Base-by-base conservation (phyloP, 92 coral and sea anemone genomes). In the Zoanthus sansibaricus region DNA sequence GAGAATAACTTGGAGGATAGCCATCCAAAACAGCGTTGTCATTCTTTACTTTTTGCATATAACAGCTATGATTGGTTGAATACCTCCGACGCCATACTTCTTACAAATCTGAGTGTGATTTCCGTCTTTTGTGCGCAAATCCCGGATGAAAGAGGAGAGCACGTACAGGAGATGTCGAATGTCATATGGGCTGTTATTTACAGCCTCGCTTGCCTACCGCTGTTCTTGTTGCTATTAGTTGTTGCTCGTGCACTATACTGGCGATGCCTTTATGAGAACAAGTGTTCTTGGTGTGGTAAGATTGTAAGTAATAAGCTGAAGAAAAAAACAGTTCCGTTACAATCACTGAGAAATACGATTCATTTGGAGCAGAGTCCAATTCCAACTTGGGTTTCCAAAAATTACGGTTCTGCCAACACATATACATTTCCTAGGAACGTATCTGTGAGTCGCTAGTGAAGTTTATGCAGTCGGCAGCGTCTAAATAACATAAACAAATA, bases 51-150 rank as follows among this genome's bases (percentile, higher is more conserved):
- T 59, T 18, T 37, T 15, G 20, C 64, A 13, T 33, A 37, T 17
- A 20, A 84, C 37, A 82, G 86, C 73, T 87, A 89, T 71, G 82
- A 71, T 10, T 95, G 99, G 98, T 83, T 97, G 16, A 93, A 96
- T 83, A 88, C 61, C 44, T 84, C 94, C 10, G 99, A 95, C 75
- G 94, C 94, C 30, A 91, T 83, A 13, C 86, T 97, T 68, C 88
- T 97, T 25, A 93, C 94, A 54, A 90, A 86, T 66, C 88, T 97
- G 20, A 79, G 94, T 5, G 72, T 92, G 31, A 91, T 97, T 84
- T 71, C 95, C 5, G 90, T 93, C 20, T 54, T 91, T 64, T 83
- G 94, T 58, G 88, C 94, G 11, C 72, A 78, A n/a, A 8, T 31
- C 1, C 72, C 70, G 14, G 33, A 61, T 32, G 8, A 33, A 42